Conservation (phyloP, 2,113 vertebrate species). For the Halichoerus grypus region DNA sequence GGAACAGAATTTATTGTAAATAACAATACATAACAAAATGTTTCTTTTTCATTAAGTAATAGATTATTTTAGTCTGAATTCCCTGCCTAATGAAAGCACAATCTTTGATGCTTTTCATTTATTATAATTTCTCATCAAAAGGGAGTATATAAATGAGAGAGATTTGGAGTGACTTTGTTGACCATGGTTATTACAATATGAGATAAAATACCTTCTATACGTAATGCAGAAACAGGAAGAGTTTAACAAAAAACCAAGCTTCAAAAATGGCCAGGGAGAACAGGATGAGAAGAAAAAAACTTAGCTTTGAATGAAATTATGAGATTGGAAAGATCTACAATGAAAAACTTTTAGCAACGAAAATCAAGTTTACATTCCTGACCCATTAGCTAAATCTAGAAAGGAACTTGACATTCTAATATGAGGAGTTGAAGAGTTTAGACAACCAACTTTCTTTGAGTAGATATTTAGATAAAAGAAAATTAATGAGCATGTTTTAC, state of each 20-base stretch:
- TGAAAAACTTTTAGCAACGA: conserved; percentile 15
- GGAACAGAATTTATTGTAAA: conserved; percentile 3
- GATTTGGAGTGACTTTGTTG: not conserved
- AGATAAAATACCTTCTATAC: not conserved
- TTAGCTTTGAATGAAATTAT: conserved; percentile 8
- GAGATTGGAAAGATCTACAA: conserved; percentile 20
- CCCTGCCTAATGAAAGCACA: not conserved
- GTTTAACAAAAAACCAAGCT: not conserved
- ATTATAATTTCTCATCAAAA: not conserved
- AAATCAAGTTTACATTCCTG: conserved; percentile 58
- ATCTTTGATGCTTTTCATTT: not conserved
- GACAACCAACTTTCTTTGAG: conserved; percentile 20
- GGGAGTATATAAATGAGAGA: not conserved
- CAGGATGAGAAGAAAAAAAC: not conserved
- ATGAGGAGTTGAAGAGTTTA: conserved; percentile 53
- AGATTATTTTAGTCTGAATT: not conserved
- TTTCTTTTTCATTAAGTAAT: not conserved
- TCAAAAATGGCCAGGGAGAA: not conserved
- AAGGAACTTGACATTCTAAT: conserved; percentile 22
- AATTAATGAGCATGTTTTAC: conserved; percentile 3
- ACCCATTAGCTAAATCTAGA: conserved; percentile 24
- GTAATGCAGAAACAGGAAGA: not conserved
- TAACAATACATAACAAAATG: not conserved
- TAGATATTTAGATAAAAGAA: conserved; percentile 55
- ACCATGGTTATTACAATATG: not conserved